phyloP scores from a whole-genome alignment of 2,797 vertebrate species.

The Antrozous pallidus region DNA sequence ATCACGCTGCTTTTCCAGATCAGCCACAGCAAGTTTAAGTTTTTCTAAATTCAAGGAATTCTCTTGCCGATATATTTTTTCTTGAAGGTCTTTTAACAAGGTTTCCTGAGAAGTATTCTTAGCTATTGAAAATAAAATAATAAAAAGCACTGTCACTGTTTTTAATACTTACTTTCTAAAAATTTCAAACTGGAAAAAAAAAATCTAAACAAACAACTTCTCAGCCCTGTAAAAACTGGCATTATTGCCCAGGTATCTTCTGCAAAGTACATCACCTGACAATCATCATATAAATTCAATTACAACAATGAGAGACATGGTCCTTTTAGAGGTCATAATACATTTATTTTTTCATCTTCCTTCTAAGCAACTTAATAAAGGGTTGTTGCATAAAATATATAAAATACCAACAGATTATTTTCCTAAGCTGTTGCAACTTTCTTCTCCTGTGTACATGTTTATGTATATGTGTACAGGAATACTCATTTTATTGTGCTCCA shows the following conservation, averaged over 20 bases:
- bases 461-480: background rate
- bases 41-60: slow-evolving; percentile 82
- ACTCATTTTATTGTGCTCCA: background rate
- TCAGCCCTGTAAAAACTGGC: background rate
- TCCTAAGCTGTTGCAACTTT: background rate
- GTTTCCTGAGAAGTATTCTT: slow-evolving; percentile 85
- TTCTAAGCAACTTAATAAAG: background rate
- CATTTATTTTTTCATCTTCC: background rate
- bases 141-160: background rate
- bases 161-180: slow-evolving; percentile 29
- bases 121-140: slow-evolving; percentile 76
- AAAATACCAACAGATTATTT: background rate
- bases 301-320: background rate
- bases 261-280: background rate
- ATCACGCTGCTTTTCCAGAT: slow-evolving; percentile 86
- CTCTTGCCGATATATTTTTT: slow-evolving; percentile 87
- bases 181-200: background rate
- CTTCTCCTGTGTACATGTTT: background rate
- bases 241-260: background rate
- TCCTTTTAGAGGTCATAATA: background rate
- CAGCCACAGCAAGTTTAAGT: slow-evolving; percentile 84
- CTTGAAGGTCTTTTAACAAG: slow-evolving; percentile 86
- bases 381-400: background rate
- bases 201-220: background rate
- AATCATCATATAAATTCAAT: background rate